Evolutionary conservation across 2,888 invertebrate genomes (phyloP).

Genomic region (Eledona agricola): DNA sequence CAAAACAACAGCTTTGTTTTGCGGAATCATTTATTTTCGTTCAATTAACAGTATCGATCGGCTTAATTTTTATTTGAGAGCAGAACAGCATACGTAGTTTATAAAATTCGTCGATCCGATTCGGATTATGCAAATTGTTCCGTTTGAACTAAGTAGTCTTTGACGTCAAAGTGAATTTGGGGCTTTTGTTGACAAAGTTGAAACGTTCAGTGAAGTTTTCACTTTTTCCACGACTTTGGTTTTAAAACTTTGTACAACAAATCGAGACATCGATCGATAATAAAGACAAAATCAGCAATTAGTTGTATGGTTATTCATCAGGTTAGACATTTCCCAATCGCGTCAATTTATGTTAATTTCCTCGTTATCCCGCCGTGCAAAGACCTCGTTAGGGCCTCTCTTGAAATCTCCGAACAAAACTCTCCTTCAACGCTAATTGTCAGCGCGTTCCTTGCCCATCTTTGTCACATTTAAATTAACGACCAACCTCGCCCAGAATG

Average conservation of each 20-base stretch:
- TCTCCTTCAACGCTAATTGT: not conserved
- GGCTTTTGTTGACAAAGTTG: slow-evolving; percentile 26
- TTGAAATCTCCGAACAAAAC: not conserved
- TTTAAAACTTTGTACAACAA: slow-evolving; percentile 18
- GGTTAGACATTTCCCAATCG: too few relatives aligned
- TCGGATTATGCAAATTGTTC: not conserved
- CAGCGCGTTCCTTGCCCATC: slow-evolving; percentile 4
- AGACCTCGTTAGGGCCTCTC: not conserved
- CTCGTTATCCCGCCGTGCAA: not conserved
- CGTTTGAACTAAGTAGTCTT: slow-evolving; percentile 5
- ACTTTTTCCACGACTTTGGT: slow-evolving; percentile 9
- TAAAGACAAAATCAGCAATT: too few relatives aligned
- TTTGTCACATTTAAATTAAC: slow-evolving; percentile 24
- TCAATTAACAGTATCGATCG: too few relatives aligned
- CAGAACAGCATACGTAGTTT: too few relatives aligned
- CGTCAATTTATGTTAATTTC: slow-evolving; percentile 3
- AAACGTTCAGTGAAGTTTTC: too few relatives aligned
- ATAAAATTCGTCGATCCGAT: too few relatives aligned
- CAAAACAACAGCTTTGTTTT: too few relatives aligned
- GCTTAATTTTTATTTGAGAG: too few relatives aligned
- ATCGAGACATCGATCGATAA: too few relatives aligned
- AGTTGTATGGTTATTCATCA: not conserved
- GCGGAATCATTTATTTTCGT: too few relatives aligned
- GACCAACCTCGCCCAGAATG: slow-evolving; percentile 44
- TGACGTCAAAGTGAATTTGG: slow-evolving; percentile 15